These are phyloP conservation scores for Druon quercuslanigerum DNA, from an alignment of 1,140 invertebrate species.

Conservation along the genomic window DNA sequence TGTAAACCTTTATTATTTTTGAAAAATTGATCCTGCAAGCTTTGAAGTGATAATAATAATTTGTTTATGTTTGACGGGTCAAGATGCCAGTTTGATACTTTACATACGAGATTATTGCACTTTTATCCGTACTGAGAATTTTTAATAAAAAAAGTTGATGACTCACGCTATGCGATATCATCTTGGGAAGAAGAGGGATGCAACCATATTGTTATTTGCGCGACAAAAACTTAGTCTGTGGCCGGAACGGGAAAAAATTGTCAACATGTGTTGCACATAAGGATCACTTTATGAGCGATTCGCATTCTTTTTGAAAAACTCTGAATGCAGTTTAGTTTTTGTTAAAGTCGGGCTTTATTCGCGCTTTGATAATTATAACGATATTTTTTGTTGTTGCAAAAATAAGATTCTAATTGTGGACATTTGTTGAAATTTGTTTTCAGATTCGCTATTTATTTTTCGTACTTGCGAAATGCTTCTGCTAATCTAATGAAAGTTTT, in stretches of 20 bases:
- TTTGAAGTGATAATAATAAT: too few species aligned
- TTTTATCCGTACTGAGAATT: background rate
- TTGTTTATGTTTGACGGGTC: too few species aligned
- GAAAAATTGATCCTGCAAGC: too few species aligned
- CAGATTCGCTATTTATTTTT: too few species aligned
- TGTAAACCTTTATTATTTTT: too few species aligned
- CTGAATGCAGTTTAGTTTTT: background rate
- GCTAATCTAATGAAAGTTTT: background rate
- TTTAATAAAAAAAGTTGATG: background rate
- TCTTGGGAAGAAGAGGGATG: background rate
- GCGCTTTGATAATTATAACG: background rate
- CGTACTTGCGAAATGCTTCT: too few species aligned
- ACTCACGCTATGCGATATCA: slow-evolving; percentile 4
- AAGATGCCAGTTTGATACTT: background rate
- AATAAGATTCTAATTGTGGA: too few species aligned
- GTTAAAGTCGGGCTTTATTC: background rate
- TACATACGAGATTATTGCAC: background rate
- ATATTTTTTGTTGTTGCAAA: too few species aligned
- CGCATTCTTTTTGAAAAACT: background rate
- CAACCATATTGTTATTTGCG: slow-evolving; percentile 2
- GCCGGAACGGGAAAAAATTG: slow-evolving; percentile 51
- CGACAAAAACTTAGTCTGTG: slow-evolving; percentile 3
- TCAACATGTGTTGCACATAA: slow-evolving; percentile 60
- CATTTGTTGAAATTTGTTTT: too few species aligned
- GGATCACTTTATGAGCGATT: slow-evolving; percentile 29